Percentiles rank a stretch among this genome's conserved stretches.
phyloP scores from a whole-genome alignment of 2,113 vertebrate species.

The Numida meleagris region DNA sequence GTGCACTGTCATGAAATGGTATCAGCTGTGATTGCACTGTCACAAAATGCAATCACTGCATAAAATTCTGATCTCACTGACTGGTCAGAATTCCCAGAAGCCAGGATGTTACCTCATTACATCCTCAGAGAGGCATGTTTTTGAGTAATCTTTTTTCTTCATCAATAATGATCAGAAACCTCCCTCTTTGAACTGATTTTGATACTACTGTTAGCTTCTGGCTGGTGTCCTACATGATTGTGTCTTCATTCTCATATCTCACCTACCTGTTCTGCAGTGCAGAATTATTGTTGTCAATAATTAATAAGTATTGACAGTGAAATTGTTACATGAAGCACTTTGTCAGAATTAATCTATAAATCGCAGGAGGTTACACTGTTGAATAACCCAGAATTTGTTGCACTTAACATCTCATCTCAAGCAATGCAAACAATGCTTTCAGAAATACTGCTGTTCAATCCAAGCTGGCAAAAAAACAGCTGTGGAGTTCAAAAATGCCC shows the following conservation, averaged over 20 bases:
- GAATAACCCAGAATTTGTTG: constrained; percentile 10
- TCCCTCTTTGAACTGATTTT: neutral
- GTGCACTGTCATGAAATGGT: constrained; percentile 35
- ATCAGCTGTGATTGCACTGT: constrained; percentile 4
- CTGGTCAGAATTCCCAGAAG: constrained; percentile 16
- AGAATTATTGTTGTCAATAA: constrained; percentile 27
- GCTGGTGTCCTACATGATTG: neutral
- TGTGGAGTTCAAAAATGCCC: constrained; percentile 61
- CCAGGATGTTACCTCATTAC: neutral
- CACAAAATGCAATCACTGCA: constrained; percentile 17
- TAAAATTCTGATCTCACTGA: neutral
- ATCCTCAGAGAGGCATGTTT: neutral
- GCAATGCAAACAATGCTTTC: constrained; percentile 12
- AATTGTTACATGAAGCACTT: constrained; percentile 31
- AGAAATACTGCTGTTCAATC: constrained; percentile 28
- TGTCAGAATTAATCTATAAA: constrained; percentile 12
- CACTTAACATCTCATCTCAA: constrained; percentile 8
- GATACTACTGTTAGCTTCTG: neutral
- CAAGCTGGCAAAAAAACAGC: constrained; percentile 20
- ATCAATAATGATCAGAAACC: neutral
- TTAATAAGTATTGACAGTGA: constrained; percentile 25
- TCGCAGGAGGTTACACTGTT: neutral
- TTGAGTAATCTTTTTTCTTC: neutral
- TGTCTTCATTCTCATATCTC: neutral
- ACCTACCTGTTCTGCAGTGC: constrained; percentile 21